Evolutionary conservation across 2,888 invertebrate genomes (phyloP).

Genomic region (Patella caerulea): DNA sequence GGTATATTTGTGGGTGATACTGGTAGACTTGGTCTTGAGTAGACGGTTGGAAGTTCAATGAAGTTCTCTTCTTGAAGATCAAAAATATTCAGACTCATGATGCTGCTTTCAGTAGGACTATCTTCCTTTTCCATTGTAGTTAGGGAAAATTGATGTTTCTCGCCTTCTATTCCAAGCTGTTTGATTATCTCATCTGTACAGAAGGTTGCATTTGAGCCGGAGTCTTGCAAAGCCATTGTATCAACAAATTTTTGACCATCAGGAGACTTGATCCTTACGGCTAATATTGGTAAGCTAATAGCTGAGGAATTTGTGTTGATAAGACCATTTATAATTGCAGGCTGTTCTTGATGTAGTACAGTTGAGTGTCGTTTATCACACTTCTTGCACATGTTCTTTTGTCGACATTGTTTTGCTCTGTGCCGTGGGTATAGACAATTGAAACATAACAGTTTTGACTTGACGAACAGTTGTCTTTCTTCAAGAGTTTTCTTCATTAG

Average conservation of each 20-base stretch:
- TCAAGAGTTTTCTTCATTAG: not conserved
- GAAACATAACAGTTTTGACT: not conserved
- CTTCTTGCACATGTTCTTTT: not conserved
- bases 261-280: slow-evolving; percentile 15
- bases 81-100: not conserved
- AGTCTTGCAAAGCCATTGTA: slow-evolving; percentile 21
- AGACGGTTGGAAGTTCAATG: not conserved
- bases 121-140: slow-evolving; percentile 15
- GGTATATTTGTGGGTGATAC: not conserved
- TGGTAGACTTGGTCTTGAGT: slow-evolving; percentile 5
- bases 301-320: not conserved
- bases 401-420: not conserved
- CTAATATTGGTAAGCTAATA: slow-evolving; percentile 22
- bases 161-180: not conserved
- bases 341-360: not conserved
- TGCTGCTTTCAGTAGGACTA: not conserved
- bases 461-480: not conserved
- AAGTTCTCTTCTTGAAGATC: not conserved
- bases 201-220: slow-evolving; percentile 19
- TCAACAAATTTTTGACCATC: not conserved
- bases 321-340: not conserved
- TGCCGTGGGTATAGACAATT: not conserved
- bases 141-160: slow-evolving; percentile 10
- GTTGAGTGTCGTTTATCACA: not conserved
- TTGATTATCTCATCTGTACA: not conserved